Conservation (phyloP, 2,888 invertebrate genomes). For the Limenitis camilla region DNA sequence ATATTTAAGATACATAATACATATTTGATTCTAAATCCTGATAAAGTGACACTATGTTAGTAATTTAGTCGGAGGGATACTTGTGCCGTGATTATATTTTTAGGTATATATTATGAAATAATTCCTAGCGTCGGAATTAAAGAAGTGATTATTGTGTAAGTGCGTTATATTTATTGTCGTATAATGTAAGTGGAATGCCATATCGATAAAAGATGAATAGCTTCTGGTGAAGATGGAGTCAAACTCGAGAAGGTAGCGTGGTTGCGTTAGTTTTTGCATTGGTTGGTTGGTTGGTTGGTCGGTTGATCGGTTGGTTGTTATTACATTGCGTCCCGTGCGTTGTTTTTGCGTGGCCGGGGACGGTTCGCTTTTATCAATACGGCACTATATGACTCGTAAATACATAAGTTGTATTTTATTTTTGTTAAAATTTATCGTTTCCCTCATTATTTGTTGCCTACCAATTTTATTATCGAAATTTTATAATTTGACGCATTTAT, state of each 20-base stretch:
- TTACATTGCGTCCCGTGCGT: constrained; percentile 48
- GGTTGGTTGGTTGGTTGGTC: neutral
- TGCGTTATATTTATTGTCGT: constrained; percentile 76
- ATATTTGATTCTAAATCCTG: constrained; percentile 76
- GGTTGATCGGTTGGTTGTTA: constrained; percentile 28
- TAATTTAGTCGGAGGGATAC: constrained; percentile 76
- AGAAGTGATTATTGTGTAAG: constrained; percentile 75
- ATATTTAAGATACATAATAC: constrained; percentile 76
- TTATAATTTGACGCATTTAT: constrained; percentile 76
- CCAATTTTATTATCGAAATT: constrained; percentile 72
- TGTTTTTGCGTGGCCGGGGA: constrained; percentile 47
- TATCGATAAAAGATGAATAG: constrained; percentile 75
- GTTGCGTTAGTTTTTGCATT: constrained; percentile 38
- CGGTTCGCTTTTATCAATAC: constrained; percentile 73
- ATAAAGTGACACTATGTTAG: constrained; percentile 75
- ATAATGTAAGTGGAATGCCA: constrained; percentile 74
- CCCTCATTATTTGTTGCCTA: constrained; percentile 69
- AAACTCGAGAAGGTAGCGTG: constrained; percentile 62
- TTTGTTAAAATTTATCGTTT: constrained; percentile 73
- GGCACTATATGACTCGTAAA: constrained; percentile 67
- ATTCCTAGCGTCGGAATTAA: constrained; percentile 76
- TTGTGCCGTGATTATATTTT: constrained; percentile 76
- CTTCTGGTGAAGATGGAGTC: constrained; percentile 57
- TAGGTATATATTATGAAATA: constrained; percentile 75
- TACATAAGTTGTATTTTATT: constrained; percentile 68